Base-by-base conservation (phyloP, 2,888 invertebrate genomes). In the Andrena dorsata region DNA sequence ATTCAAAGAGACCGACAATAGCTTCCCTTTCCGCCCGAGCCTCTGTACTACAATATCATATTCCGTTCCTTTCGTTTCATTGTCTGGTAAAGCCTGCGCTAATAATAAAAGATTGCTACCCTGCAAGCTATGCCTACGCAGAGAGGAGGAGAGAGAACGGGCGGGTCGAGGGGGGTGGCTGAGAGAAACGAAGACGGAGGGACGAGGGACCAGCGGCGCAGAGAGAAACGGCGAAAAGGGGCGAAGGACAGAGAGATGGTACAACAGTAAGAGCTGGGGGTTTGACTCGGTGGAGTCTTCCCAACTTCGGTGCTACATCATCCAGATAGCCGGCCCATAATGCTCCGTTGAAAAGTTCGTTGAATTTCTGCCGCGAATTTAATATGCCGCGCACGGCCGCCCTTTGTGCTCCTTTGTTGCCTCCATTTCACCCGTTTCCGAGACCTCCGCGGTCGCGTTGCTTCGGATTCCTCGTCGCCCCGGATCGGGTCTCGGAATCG, bases 1-100 rank as follows among this genome's bases (percentile, higher is more conserved):
- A 94, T 94, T 94, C 94, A 94, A 94, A 94, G 94, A 93, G 93
- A 93, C 94, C 94, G 94, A 94, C 94, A 94, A 94, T 94, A 93
- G 93, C 93, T 93, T 93, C 92, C 92, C 93, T 90, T 90, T 89
- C 90, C 90, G 90, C 89, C 56, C 87, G 87, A 80, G 87, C 89
- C 87, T 89, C 89, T 89, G 89, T 88, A 90, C 92, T 93, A 93
- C 93, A 92, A 93, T 94, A 94, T 94, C 93, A 93, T 94, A 93
- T 94, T 94, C 94, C 94, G 90, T 93, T 93, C 93, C 93, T 93
- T 93, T 93, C 93, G 93, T 94, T 94, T 94, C 94, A 94, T 94
- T 94, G 94, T 94, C 93, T 94, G 94, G 91, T 89, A 94, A 94
- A 94, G 93, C 94, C 94, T 91, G 93, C 93, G 93, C 94, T 94